phyloP scores from a whole-genome alignment of 2,113 vertebrate genomes.

The Tragulus kanchil region DNA sequence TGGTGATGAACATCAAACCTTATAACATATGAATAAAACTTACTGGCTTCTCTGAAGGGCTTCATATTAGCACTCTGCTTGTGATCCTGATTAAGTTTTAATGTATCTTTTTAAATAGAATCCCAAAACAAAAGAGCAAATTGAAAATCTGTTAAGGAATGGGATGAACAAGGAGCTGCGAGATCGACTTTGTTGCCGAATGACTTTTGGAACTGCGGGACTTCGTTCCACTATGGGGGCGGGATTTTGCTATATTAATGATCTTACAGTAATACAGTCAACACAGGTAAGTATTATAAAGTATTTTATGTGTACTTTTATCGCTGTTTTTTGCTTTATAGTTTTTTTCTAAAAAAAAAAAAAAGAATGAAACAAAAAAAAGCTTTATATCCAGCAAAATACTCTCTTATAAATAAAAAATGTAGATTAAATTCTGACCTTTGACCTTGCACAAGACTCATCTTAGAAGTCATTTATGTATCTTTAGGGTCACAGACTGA shows the following conservation, averaged over 20 bases:
- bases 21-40: not conserved
- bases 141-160: conserved; percentile 89
- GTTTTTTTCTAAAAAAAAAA: not conserved
- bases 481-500: conserved; percentile 28
- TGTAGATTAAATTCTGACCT: conserved; percentile 25
- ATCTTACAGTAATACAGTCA: conserved; percentile 97
- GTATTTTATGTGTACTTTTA: not conserved
- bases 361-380: not conserved
- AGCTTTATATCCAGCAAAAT: conserved; percentile 9
- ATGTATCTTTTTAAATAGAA: conserved; percentile 87
- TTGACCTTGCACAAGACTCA: conserved; percentile 22
- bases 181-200: conserved; percentile 91
- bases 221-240: conserved; percentile 96
- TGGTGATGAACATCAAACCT: conserved; percentile 2
- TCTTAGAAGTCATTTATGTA: conserved; percentile 46
- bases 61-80: conserved; percentile 31
- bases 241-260: conserved; percentile 96
- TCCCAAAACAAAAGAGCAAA: conserved; percentile 91
- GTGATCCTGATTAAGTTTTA: not conserved
- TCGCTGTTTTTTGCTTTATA: conserved; percentile 29
- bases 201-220: conserved; percentile 96
- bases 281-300: conserved; percentile 91
- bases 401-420: conserved; percentile 16
- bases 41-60: not conserved
- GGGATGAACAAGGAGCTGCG: conserved; percentile 90